Base-by-base conservation (phyloP, 1,140 invertebrate species). In the Polypedilum pembai region DNA sequence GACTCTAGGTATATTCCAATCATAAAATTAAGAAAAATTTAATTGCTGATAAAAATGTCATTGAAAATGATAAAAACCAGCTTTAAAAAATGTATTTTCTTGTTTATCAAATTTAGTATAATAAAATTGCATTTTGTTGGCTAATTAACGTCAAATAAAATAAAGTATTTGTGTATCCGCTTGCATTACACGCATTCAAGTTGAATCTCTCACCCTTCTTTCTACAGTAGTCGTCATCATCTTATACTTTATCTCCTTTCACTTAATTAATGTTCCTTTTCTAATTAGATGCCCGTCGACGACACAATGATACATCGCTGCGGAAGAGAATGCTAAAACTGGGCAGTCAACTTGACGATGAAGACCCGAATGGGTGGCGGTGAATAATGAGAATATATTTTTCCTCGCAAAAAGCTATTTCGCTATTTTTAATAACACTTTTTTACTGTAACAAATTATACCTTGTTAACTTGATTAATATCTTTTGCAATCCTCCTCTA, bases 401-500 rank as follows among this genome's bases (percentile, higher is more conserved):
- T 69, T 69, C 20, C 17, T 69, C 18, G 2, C 17, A 21, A 69
- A 7, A 18, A 69, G 17, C 20, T 56, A 1, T 56, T 56, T 15
- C n/a, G 10, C n/a, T 56, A 20, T 69, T 20, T 66, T 69, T 69
- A 20, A 20, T 69, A 69, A 69, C 20, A 69, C 65, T 69, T 69
- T 69, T 69, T 20, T 21, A 18, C 20, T 20, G 65, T 69, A 69
- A 69, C 65, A 69, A 69, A 69, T 69, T 69, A 69, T 21, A 69
- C 65, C 65, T 69, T 69, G 65, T 69, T 69, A 69, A 69, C 20
- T 69, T 69, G 65, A 69, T 69, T 69, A 69, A 69, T 69, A 20
- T 69, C 65, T 69, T 69, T 69, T 69, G 10, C 45, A 56, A n/a
- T 56, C 45, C 45, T 56, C 45, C 45, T 56, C n/a, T 10, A n/a